A percentile compares a stretch with the other conserved stretches of the same genome.
These are phyloP conservation scores for Perodicticus potto DNA, from an alignment of 2,797 vertebrate genomes.

Conservation along the genomic window DNA sequence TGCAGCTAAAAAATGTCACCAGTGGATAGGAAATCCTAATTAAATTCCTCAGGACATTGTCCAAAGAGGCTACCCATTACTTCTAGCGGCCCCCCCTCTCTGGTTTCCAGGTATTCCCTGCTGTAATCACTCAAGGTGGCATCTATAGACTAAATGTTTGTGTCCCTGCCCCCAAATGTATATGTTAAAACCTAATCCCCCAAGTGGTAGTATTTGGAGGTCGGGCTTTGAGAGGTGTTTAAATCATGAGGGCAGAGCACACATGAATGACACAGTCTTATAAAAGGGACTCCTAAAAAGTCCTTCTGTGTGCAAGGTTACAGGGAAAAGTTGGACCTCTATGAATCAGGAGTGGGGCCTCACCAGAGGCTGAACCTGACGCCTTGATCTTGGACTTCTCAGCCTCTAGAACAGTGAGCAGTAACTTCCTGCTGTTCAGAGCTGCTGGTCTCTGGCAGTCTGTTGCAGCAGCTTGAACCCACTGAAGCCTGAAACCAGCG, in stretches of 20 bases:
- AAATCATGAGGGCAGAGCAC: background rate
- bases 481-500: background rate
- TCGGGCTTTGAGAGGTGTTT: background rate
- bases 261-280: background rate
- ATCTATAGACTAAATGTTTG: background rate
- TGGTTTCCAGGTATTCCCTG: background rate
- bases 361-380: background rate
- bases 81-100: background rate
- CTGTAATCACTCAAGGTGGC: background rate
- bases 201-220: background rate
- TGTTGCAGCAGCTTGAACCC: background rate
- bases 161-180: background rate
- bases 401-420: background rate
- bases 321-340: background rate
- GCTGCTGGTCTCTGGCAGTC: background rate
- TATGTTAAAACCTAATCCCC: background rate
- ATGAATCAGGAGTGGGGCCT: background rate
- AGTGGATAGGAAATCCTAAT: background rate
- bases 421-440: background rate
- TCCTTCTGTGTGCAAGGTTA: background rate
- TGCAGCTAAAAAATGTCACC: background rate
- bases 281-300: background rate
- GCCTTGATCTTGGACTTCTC: background rate
- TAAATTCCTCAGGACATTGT: background rate
- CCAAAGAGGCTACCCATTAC: background rate